These are phyloP conservation scores for Tokudaia muenninki DNA, from an alignment of 2,797 vertebrate genomes.

Conservation along the genomic window DNA sequence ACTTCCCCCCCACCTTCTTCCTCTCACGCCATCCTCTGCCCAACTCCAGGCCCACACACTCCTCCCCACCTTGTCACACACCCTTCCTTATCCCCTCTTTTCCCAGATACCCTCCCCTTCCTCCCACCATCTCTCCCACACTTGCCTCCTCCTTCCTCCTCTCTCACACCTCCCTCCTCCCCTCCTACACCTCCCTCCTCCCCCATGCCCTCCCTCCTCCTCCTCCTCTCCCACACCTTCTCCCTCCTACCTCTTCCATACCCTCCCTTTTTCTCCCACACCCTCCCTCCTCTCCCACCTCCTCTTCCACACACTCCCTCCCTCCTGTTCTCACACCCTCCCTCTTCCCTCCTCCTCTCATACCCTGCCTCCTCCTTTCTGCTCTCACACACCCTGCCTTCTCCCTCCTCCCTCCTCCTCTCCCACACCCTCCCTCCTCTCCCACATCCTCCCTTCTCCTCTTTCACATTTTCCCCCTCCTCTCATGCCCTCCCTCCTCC, in stretches of 20 bases:
- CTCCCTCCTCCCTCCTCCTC: not conserved
- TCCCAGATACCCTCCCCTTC: not conserved
- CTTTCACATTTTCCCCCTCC: too few relatives aligned
- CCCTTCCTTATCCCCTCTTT: not conserved
- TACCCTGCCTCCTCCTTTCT: too few relatives aligned
- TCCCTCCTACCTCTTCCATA: not conserved
- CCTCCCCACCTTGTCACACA: not conserved
- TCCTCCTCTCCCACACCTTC: not conserved
- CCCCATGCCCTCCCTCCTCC: too few relatives aligned
- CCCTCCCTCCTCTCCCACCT: not conserved
- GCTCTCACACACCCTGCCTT: fast-evolving
- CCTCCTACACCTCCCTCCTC: not conserved
- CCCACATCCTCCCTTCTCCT: too few relatives aligned
- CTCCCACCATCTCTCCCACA: not conserved
- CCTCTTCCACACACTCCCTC: too few relatives aligned
- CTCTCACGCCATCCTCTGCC: not conserved
- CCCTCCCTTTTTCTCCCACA: too few relatives aligned
- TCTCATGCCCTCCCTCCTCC: not conserved
- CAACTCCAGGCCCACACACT: not conserved
- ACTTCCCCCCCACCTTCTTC: not conserved
- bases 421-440: not conserved
- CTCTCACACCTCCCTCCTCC: not conserved
- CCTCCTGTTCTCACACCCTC: too few relatives aligned
- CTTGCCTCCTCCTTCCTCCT: too few relatives aligned
- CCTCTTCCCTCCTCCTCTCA: too few relatives aligned